Evolutionary conservation across 2,797 vertebrate species (phyloP).

Genomic region (Cossypha polioptera): DNA sequence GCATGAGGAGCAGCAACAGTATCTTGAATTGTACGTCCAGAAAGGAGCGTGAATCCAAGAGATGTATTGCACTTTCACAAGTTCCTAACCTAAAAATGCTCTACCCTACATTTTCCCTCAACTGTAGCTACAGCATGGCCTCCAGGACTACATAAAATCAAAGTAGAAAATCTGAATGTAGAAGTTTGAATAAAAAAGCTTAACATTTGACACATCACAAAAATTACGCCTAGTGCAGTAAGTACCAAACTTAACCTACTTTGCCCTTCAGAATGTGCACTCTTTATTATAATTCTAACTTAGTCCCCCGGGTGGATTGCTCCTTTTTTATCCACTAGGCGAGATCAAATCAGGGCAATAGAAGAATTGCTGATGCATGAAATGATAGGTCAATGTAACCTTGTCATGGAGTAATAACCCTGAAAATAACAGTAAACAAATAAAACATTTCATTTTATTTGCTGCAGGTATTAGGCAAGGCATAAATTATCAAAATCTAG

Average conservation of each 20-base stretch:
- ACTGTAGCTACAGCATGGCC: not conserved
- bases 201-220: not conserved
- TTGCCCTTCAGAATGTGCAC: constrained; percentile 18
- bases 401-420: not conserved
- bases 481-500: not conserved
- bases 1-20: not conserved
- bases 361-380: constrained; percentile 57
- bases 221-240: not conserved
- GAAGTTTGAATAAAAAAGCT: not conserved
- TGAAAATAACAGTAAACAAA: constrained; percentile 49
- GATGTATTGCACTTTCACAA: not conserved
- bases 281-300: constrained; percentile 54
- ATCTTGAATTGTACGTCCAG: not conserved
- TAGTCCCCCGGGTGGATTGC: constrained; percentile 8
- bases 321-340: constrained; percentile 11
- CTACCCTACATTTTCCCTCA: not conserved
- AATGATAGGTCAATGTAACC: constrained; percentile 52
- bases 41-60: not conserved
- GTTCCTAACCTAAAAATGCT: not conserved
- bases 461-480: not conserved
- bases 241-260: not conserved
- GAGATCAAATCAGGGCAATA: constrained; percentile 30
- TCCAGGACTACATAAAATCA: not conserved
- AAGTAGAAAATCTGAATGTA: not conserved
- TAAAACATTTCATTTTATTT: not conserved